These are phyloP conservation scores for Schizotus pectinicornis DNA, from an alignment of 2,888 invertebrate species.

Conservation along the genomic window DNA sequence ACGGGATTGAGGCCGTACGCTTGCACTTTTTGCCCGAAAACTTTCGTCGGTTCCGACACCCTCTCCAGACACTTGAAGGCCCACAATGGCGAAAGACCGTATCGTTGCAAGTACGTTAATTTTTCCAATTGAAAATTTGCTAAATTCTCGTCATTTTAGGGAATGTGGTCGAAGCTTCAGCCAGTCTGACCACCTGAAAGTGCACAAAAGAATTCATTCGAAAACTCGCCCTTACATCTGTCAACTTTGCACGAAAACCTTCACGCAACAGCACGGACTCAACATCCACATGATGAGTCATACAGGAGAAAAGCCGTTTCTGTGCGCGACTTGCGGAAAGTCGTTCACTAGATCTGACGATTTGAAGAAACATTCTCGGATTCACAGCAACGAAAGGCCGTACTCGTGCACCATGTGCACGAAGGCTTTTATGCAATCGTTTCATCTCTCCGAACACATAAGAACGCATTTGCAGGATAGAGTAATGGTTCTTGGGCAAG, in stretches of 20 bases:
- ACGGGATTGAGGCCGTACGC: slow-evolving; percentile 10
- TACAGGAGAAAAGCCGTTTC: slow-evolving; percentile 46
- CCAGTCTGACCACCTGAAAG: slow-evolving; percentile 35
- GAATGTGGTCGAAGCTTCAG: slow-evolving; percentile 1
- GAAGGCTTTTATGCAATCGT: slow-evolving; percentile 37
- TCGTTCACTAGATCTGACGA: slow-evolving; percentile 46
- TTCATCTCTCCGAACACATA: slow-evolving; percentile 38
- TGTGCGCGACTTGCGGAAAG: slow-evolving; percentile 46
- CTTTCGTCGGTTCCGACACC: slow-evolving; percentile 21
- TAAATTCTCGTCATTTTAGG: too few relatives aligned
- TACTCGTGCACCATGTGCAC: slow-evolving; percentile 38
- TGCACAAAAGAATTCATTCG: slow-evolving; percentile 41
- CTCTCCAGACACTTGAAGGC: slow-evolving; percentile 16
- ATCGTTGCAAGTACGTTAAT: slow-evolving; percentile 7
- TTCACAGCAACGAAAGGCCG: slow-evolving; percentile 46
- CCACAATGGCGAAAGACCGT: slow-evolving; percentile 19
- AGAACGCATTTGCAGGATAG: slow-evolving; percentile 35
- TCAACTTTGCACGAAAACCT: slow-evolving; percentile 46
- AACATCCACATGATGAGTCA: slow-evolving; percentile 49
- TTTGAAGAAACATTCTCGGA: slow-evolving; percentile 44
- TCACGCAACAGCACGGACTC: slow-evolving; percentile 48
- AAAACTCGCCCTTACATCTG: slow-evolving; percentile 47
- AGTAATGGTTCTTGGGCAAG: slow-evolving; percentile 8
- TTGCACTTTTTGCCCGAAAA: slow-evolving; percentile 22
- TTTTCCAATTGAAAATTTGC: too few relatives aligned